Evolutionary conservation across 2,888 invertebrate species (phyloP).

Genomic region (Eupithecia tripunctaria): DNA sequence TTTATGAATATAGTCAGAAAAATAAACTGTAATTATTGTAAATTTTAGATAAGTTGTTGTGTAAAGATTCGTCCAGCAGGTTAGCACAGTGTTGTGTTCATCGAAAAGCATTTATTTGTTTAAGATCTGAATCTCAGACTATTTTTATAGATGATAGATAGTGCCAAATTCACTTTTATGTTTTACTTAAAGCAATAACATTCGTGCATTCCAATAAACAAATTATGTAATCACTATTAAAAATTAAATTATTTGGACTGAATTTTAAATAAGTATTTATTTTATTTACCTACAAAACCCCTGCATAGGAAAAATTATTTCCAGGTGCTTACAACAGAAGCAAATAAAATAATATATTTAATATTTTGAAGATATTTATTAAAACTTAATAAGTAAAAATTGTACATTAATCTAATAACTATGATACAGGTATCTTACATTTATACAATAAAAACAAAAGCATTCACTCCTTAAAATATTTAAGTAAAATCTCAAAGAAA

Average conservation of each 20-base stretch:
- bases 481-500: not conserved
- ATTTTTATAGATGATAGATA: slow-evolving; percentile 57
- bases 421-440: slow-evolving; percentile 64
- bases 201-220: slow-evolving; percentile 72
- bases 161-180: slow-evolving; percentile 76
- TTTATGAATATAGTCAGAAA: slow-evolving; percentile 53
- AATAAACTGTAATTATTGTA: slow-evolving; percentile 75
- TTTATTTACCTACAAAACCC: slow-evolving; percentile 25
- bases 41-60: slow-evolving; percentile 66
- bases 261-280: slow-evolving; percentile 55
- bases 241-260: slow-evolving; percentile 80
- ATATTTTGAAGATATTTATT: slow-evolving; percentile 67
- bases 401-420: slow-evolving; percentile 63
- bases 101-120: slow-evolving; percentile 73
- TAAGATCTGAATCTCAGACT: slow-evolving; percentile 72
- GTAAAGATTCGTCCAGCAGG: slow-evolving; percentile 70
- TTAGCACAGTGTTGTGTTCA: slow-evolving; percentile 53
- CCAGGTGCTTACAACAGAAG: not conserved
- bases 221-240: slow-evolving; percentile 63
- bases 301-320: not conserved
- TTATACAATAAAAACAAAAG: slow-evolving; percentile 68
- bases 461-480: slow-evolving; percentile 18
- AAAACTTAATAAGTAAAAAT: slow-evolving; percentile 56
- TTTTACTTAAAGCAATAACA: slow-evolving; percentile 60
- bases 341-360: slow-evolving; percentile 40